These are phyloP conservation scores for Pterobdella sp. DNA, from an alignment of 2,888 invertebrate genomes.

Conservation along the genomic window DNA sequence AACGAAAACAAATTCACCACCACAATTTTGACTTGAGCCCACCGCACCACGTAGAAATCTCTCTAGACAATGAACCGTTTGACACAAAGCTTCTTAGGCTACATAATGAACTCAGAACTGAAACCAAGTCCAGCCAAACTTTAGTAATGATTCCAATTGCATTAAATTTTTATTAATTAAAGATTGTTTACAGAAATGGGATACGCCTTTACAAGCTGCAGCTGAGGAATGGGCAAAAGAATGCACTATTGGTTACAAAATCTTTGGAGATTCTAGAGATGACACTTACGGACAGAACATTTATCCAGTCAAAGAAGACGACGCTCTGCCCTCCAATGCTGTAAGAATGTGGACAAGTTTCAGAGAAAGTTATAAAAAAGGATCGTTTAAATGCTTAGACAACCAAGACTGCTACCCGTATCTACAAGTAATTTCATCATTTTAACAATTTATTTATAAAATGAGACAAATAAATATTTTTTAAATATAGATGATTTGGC, in stretches of 20 bases:
- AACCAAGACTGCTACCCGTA: slow-evolving; percentile 14
- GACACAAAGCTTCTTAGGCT: no score
- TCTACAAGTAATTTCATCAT: no score
- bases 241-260: slow-evolving; percentile 5
- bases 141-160: no score
- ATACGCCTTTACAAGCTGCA: neutral
- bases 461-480: no score
- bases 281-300: slow-evolving; percentile 2
- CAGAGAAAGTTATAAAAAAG: neutral
- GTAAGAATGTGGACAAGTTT: slow-evolving; percentile 2
- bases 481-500: slow-evolving; percentile 1
- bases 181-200: neutral
- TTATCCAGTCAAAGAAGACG: slow-evolving; percentile 6
- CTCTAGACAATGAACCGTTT: no score
- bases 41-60: no score
- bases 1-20: no score
- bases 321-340: neutral
- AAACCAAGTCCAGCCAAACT: no score
- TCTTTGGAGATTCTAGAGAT: neutral
- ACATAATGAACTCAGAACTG: no score
- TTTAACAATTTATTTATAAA: no score
- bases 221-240: slow-evolving; percentile 5
- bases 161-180: no score
- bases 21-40: no score
- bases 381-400: neutral